A percentile compares a stretch with the other conserved stretches of the same genome.
Conservation (phyloP, 2,888 invertebrate genomes). For the Yponomeuta sedellus region DNA sequence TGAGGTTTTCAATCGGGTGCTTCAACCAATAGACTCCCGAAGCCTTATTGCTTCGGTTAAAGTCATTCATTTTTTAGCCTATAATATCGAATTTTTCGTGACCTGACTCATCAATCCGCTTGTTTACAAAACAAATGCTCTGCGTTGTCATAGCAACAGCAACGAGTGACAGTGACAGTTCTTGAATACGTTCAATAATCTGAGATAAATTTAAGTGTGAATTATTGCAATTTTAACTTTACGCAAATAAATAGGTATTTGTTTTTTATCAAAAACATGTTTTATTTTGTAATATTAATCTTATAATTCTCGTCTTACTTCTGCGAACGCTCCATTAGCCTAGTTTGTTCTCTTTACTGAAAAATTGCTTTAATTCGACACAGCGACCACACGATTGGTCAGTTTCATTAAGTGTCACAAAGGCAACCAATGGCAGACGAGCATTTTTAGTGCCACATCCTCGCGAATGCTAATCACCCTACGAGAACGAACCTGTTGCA, state of each 20-base stretch:
- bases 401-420: neutral
- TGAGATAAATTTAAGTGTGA: too few relatives aligned
- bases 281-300: too few relatives aligned
- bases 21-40: slow-evolving; percentile 71
- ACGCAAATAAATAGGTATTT: too few relatives aligned
- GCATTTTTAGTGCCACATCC: slow-evolving; percentile 1
- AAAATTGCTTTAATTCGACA: neutral
- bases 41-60: slow-evolving; percentile 51
- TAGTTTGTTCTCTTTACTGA: neutral
- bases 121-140: neutral
- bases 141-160: slow-evolving; percentile 23
- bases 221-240: too few relatives aligned
- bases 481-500: slow-evolving; percentile 1
- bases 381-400: neutral
- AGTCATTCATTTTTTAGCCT: slow-evolving; percentile 43
- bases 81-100: neutral
- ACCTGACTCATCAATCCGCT: too few relatives aligned
- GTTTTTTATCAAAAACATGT: too few relatives aligned
- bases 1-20: slow-evolving; percentile 63
- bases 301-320: neutral
- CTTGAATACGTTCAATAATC: neutral
- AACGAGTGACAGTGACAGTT: slow-evolving; percentile 9
- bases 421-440: neutral
- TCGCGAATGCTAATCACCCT: too few relatives aligned
- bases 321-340: neutral